A percentile compares a stretch with the other conserved stretches of the same genome.
Evolutionary conservation across 2,797 vertebrate species (phyloP).

Genomic region (Lagodon rhomboides): DNA sequence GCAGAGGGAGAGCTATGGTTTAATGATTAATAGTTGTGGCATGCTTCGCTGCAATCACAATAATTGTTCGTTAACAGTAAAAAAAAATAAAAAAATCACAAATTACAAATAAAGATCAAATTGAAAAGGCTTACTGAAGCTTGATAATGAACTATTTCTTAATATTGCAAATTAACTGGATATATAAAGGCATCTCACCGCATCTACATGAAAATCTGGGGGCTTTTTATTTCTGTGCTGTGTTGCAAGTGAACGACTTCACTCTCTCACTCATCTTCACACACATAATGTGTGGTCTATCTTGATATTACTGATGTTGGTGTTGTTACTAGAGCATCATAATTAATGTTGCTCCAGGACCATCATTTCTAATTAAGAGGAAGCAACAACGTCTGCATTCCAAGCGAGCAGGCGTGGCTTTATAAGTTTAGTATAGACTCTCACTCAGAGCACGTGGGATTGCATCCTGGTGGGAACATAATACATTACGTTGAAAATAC

Average conservation of each 20-base stretch:
- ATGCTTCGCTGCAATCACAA: conserved; percentile 51
- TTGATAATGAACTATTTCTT: conserved; percentile 33
- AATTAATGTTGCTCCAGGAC: no score
- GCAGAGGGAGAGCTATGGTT: conserved; percentile 11
- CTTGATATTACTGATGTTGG: no score
- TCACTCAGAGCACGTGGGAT: no score
- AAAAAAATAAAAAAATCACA: conserved; percentile 20
- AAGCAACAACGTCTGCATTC: no score
- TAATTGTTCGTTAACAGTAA: conserved; percentile 58
- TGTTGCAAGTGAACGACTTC: neutral
- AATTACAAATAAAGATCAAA: conserved; percentile 46
- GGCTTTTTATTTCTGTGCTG: neutral
- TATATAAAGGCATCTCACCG: conserved; percentile 11
- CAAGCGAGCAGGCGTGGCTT: no score
- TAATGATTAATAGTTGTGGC: conserved; percentile 56
- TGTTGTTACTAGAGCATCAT: no score
- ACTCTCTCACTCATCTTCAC: neutral
- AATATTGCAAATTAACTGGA: conserved; percentile 41
- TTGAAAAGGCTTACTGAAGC: conserved; percentile 37
- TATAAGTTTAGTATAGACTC: no score
- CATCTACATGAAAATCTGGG: conserved; percentile 14
- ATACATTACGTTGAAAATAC: no score
- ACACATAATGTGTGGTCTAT: no score
- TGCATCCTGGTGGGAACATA: no score
- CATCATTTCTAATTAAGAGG: no score